Conservation (phyloP, 64 coral and sea anemone genomes). For the Montipora cactus region DNA sequence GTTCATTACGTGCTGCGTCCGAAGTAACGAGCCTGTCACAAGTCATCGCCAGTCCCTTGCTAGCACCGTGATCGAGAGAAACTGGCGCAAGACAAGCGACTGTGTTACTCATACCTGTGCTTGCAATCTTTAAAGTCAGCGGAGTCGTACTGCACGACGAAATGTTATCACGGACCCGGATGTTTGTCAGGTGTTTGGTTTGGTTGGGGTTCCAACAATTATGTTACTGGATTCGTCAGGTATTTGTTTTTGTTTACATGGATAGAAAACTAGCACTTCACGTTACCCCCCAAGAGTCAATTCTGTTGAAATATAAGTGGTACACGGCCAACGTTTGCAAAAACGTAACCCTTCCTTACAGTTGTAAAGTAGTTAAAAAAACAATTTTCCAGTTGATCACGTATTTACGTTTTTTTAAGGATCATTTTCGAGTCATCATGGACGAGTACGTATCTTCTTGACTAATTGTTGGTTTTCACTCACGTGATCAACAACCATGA, state of each 20-base stretch:
- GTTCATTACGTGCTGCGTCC: constrained; percentile 63
- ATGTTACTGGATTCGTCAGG: constrained; percentile 23
- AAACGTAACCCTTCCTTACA: no score
- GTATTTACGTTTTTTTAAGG: no score
- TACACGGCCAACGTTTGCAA: no score
- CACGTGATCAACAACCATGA: no score
- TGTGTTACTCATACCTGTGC: constrained; percentile 58
- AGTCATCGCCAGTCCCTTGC: constrained; percentile 63
- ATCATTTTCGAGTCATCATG: no score
- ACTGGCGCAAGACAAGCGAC: background rate
- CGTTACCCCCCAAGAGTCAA: no score
- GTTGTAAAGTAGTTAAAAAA: no score
- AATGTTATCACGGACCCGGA: background rate
- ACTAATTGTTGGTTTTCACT: no score
- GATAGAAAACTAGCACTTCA: no score
- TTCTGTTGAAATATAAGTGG: no score
- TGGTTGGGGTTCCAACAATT: constrained; percentile 64
- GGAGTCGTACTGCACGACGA: constrained; percentile 1
- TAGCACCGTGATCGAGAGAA: constrained; percentile 17
- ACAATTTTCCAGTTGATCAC: no score
- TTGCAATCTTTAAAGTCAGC: constrained; percentile 41
- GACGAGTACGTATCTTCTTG: no score
- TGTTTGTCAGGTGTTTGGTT: constrained; percentile 67
- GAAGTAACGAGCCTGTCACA: constrained; percentile 21
- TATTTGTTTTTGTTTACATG: background rate